These are phyloP conservation scores for Meteorus colon DNA, from an alignment of 2,888 invertebrate species.

Conservation along the genomic window DNA sequence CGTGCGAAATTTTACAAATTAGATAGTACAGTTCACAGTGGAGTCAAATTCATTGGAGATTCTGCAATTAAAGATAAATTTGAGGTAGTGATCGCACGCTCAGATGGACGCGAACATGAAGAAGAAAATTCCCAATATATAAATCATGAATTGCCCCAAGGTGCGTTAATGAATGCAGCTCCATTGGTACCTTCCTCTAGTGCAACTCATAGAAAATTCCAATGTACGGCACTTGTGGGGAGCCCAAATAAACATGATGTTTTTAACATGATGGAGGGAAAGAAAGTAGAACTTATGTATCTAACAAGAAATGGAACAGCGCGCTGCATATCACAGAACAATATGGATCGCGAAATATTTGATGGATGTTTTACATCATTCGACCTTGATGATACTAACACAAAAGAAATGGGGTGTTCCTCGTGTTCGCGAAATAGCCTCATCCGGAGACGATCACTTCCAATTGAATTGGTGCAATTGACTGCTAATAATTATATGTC, in stretches of 20 bases:
- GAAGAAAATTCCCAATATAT: background rate
- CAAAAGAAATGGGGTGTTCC: constrained; percentile 51
- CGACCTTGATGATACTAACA: constrained; percentile 48
- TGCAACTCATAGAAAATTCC: constrained; percentile 37
- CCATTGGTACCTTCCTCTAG: background rate
- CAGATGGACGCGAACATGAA: background rate
- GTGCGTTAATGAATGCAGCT: background rate
- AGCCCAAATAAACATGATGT: constrained; percentile 48
- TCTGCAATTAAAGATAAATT: constrained; percentile 41
- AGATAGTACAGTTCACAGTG: constrained; percentile 46
- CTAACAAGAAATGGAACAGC: background rate
- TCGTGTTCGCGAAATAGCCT: constrained; percentile 54
- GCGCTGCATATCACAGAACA: background rate
- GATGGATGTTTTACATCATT: constrained; percentile 51
- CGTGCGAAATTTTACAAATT: constrained; percentile 56
- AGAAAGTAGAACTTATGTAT: background rate
- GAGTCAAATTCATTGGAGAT: constrained; percentile 57
- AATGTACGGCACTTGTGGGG: constrained; percentile 55
- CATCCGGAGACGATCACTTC: constrained; percentile 62
- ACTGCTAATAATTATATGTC: constrained; percentile 50
- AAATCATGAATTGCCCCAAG: constrained; percentile 28
- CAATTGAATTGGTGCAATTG: constrained; percentile 58
- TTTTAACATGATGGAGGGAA: constrained; percentile 10
- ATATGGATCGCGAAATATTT: background rate
- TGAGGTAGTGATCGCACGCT: constrained; percentile 15